Percentiles rank a stretch among this genome's conserved stretches.
Evolutionary conservation across 2,797 vertebrate genomes (phyloP).

Genomic region (Ciconia nigra): DNA sequence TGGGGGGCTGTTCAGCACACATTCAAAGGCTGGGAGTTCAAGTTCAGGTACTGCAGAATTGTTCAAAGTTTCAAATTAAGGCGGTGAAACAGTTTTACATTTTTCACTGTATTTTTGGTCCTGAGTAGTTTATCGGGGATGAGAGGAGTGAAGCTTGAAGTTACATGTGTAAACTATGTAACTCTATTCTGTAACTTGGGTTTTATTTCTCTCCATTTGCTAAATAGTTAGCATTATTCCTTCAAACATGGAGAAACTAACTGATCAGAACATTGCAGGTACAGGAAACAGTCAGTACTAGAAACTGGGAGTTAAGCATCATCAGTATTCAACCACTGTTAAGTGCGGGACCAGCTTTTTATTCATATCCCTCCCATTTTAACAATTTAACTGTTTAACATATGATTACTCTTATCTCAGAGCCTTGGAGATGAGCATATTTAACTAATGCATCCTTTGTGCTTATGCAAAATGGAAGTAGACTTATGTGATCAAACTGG

Average conservation of each 20-base stretch:
- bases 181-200: background rate
- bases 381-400: background rate
- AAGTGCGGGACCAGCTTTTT: background rate
- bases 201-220: background rate
- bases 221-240: background rate
- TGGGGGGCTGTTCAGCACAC: constrained; percentile 50
- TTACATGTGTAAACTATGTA: background rate
- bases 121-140: background rate
- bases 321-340: background rate
- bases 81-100: background rate
- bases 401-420: background rate
- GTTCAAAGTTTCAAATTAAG: background rate
- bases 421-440: background rate
- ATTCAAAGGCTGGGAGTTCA: constrained; percentile 50
- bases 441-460: background rate
- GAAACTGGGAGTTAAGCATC: background rate
- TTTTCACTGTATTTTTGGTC: background rate
- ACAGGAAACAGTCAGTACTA: background rate
- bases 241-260: background rate
- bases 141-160: background rate
- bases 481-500: background rate
- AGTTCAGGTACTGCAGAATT: constrained; percentile 40
- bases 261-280: background rate
- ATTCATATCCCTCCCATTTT: background rate
- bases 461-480: background rate